Base-by-base conservation (phyloP, 1,140 invertebrate species). In the Tetranychus urticae region DNA sequence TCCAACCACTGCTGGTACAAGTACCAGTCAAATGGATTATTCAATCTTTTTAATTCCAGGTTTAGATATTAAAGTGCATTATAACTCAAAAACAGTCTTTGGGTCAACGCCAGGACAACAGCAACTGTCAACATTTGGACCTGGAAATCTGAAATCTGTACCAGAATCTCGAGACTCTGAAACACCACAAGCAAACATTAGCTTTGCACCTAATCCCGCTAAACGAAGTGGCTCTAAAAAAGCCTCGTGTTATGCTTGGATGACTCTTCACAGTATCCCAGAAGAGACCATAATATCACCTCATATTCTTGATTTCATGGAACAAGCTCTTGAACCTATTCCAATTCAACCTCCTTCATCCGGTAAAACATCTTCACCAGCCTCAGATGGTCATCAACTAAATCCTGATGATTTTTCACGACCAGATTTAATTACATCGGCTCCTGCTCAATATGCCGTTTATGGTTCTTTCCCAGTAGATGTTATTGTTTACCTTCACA, bases 401-500 rank as follows among this genome's bases (percentile, higher is more conserved):
- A 36, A 35, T 39, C 13, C 34, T 8, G 37, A 56, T 56, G 55
- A 36, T 37, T n/a, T 52, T 23, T 4, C 48, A 6, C 1, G 37
- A 39, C 55, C 55, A 2, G 58, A 52, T 35, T 13, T 62, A 13
- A 54, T 64, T 8, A 58, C 56, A 60, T 70, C 66, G 63, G 69
- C 68, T 65, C 68, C 67, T 62, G 62, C 68, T 67, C 65, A 67
- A 65, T 65, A 70, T 62, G 69, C 68, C 12, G 69, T 69, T 47
- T 88, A 88, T 69, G 83, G 86, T 12, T 92, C 88, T 61, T 97
- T 97, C 70, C 93, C 93, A 0, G 90, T 99, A 0, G 93, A 99
- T 75, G 89, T 98, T 10, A 88, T 98, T 66, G 92, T 99, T 7
- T 94, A 96, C 72, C 91, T 97, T 74, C 86, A 92, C 70, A 93